A percentile compares a stretch with the other conserved stretches of the same genome.
Evolutionary conservation across 2,888 invertebrate species (phyloP).

Genomic region (Spisula solida): DNA sequence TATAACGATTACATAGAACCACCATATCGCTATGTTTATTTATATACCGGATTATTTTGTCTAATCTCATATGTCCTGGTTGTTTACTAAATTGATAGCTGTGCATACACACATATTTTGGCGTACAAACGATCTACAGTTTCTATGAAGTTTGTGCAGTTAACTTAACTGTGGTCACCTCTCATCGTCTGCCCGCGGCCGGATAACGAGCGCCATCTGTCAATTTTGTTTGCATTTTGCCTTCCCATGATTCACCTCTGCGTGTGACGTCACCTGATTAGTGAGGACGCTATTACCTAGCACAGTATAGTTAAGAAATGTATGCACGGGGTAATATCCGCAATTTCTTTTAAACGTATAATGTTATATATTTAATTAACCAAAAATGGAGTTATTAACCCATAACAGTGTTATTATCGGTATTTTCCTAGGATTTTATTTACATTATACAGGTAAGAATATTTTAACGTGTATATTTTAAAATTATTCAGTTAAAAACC

Average conservation of each 20-base stretch:
- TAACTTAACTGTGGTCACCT: neutral
- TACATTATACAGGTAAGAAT: neutral
- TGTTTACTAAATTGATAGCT: neutral
- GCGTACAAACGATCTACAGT: neutral
- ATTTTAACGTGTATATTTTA: neutral
- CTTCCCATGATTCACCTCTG: slow-evolving; percentile 44
- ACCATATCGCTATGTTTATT: neutral
- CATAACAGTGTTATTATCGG: neutral
- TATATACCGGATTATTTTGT: slow-evolving; percentile 15
- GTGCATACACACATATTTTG: neutral
- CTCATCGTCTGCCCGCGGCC: slow-evolving; percentile 25
- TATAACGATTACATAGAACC: neutral
- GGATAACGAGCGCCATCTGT: slow-evolving; percentile 32
- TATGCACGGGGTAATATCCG: neutral
- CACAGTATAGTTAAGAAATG: neutral
- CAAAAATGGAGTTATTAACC: neutral
- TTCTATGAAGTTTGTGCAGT: neutral
- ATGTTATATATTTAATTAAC: neutral
- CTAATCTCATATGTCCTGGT: neutral
- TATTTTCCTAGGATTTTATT: neutral
- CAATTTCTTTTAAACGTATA: neutral
- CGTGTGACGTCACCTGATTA: neutral
- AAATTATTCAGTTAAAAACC: neutral
- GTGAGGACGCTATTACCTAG: neutral
- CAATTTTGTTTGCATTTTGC: neutral